Evolutionary conservation across 2,888 invertebrate genomes (phyloP).

Genomic region (Apamea epomidion): DNA sequence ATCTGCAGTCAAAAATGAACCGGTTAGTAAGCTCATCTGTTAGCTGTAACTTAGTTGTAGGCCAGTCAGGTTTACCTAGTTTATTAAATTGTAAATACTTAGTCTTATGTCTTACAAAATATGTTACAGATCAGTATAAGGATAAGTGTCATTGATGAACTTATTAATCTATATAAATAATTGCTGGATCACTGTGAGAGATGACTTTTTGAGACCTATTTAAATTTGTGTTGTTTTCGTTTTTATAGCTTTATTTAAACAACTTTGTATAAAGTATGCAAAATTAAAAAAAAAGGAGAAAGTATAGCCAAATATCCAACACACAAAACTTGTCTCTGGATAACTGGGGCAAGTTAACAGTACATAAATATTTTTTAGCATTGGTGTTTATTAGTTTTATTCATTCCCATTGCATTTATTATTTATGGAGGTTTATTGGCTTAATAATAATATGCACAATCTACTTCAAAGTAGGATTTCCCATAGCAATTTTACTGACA

Average conservation of each 20-base stretch:
- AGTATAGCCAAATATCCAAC: conserved; percentile 21
- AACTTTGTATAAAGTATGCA: background rate
- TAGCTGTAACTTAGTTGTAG: conserved; percentile 48
- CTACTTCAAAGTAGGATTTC: conserved; percentile 13
- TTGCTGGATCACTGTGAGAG: conserved; percentile 2
- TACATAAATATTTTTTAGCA: conserved; percentile 24
- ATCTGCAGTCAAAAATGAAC: conserved; percentile 87
- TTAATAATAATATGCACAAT: background rate
- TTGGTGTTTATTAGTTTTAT: conserved; percentile 9
- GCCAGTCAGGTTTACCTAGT: conserved; percentile 44
- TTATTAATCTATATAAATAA: background rate
- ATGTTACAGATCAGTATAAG: conserved; percentile 11
- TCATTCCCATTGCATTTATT: conserved; percentile 20
- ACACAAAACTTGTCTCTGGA: conserved; percentile 44
- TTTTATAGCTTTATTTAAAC: background rate
- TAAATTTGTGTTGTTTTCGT: conserved; percentile 1
- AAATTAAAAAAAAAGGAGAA: conserved; percentile 38
- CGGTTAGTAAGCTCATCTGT: conserved; percentile 77
- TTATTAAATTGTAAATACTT: conserved; percentile 19
- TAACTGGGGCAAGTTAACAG: conserved; percentile 51
- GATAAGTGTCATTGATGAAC: conserved; percentile 23
- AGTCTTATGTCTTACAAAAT: conserved; percentile 1
- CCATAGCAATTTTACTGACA: conserved; percentile 2
- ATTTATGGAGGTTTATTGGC: background rate
- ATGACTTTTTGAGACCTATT: background rate